phyloP scores from a whole-genome alignment of 2,888 invertebrate species.

The Dicyrtomina minuta region DNA sequence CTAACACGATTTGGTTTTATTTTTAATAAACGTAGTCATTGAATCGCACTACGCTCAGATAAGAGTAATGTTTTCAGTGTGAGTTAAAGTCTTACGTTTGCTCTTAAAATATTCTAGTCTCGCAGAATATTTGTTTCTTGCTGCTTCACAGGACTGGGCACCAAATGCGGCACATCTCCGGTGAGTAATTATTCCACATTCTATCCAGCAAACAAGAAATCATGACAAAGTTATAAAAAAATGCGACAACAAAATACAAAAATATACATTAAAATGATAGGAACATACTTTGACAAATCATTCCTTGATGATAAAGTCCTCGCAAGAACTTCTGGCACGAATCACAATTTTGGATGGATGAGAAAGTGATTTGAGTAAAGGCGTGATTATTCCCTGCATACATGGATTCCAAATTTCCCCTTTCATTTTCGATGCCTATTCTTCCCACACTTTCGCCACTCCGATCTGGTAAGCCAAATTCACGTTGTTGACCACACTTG shows the following conservation, averaged over 20 bases:
- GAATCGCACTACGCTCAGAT: too few relatives aligned
- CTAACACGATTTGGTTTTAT: too few relatives aligned
- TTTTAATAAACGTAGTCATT: too few relatives aligned
- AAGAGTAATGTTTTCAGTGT: too few relatives aligned
- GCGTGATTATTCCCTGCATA: slow-evolving; percentile 56
- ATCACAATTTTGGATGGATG: slow-evolving; percentile 68
- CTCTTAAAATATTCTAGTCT: slow-evolving; percentile 40
- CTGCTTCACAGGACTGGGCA: slow-evolving; percentile 60
- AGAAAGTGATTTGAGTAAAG: slow-evolving; percentile 68
- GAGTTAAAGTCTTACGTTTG: slow-evolving; percentile 41
- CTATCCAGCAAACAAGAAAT: slow-evolving; percentile 56
- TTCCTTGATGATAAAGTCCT: slow-evolving; percentile 70
- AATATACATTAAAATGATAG: not conserved
- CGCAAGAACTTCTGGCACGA: slow-evolving; percentile 71
- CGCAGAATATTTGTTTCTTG: slow-evolving; percentile 30
- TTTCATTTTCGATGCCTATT: not conserved
- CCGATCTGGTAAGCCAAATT: not conserved
- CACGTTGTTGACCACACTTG: not conserved
- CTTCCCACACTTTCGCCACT: not conserved
- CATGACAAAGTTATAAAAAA: slow-evolving; percentile 14
- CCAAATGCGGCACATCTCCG: slow-evolving; percentile 69
- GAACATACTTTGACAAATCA: slow-evolving; percentile 66
- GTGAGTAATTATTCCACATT: slow-evolving; percentile 71
- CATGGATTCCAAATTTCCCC: not conserved
- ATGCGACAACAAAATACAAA: slow-evolving; percentile 10